These are phyloP conservation scores for Pachymerium ferrugineum DNA, from an alignment of 2,888 invertebrate genomes.

Conservation along the genomic window DNA sequence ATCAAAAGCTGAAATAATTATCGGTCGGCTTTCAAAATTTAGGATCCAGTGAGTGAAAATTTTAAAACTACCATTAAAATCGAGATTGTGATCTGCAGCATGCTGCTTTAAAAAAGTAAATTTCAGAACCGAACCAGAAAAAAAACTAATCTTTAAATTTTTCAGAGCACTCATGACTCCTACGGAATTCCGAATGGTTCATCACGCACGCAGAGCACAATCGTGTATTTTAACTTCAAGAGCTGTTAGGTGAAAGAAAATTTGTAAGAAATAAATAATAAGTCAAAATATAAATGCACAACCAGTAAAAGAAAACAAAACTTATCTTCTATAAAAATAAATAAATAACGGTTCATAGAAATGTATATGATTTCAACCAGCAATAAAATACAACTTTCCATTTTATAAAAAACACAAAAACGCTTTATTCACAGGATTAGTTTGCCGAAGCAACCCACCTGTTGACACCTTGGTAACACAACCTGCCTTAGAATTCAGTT, in stretches of 20 bases:
- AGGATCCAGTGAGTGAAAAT: too few species aligned
- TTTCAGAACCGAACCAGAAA: neutral
- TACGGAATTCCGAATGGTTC: neutral
- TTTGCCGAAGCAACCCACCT: neutral
- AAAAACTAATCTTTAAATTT: neutral
- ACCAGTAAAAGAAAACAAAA: neutral
- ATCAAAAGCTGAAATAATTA: too few species aligned
- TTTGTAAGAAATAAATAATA: neutral
- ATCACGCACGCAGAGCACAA: neutral
- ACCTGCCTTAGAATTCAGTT: neutral
- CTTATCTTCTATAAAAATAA: neutral
- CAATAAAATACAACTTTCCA: neutral
- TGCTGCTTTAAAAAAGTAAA: too few species aligned
- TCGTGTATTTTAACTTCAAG: neutral
- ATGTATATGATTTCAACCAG: too few species aligned
- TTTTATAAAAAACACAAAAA: neutral
- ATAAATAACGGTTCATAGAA: too few species aligned
- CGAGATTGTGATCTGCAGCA: too few species aligned
- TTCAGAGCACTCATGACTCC: neutral
- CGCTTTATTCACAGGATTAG: conserved; percentile 3
- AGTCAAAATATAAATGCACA: neutral
- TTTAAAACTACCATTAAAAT: too few species aligned
- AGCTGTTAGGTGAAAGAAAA: neutral
- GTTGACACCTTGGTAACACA: neutral
- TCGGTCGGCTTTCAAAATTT: too few species aligned